Base-by-base conservation (phyloP, 2,888 invertebrate species). In the Drosophila algonquin region DNA sequence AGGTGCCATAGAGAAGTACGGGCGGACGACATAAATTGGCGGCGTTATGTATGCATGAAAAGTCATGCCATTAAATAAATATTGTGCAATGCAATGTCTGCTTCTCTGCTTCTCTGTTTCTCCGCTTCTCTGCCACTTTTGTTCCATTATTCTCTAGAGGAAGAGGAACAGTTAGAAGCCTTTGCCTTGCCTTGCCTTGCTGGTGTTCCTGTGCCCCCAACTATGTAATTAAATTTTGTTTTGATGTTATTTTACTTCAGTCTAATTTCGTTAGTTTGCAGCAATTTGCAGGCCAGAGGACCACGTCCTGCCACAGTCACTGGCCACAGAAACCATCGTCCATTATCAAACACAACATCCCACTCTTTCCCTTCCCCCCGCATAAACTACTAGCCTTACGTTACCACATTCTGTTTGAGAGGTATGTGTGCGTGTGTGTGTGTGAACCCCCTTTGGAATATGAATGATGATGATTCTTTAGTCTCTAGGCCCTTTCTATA, bases 61-160 rank as follows among this genome's bases (percentile, higher is more conserved):
- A 84, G 76, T 84, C 87, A 87, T 81, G 80, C 82, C 80, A 81
- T 79, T 65, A 76, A 85, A 79, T 79, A 65, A 72, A 79, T 81
- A 87, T 85, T 85, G 74, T 84, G 67, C 74, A 86, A 86, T 69
- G 59, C 57, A 71, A 40, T 21, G 73, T 51, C 72, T 52, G 72
- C 27, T 27, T 7, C 27, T 59, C 65, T 3, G 21, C 21, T n/a
- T n/a, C n/a, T n/a, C n/a, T n/a, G 21, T 21, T 21, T 21, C 21
- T 21, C 32, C 10, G 35, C 35, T 14, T 5, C 35, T 35, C 35
- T 35, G 10, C 18, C 18, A 7, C 16, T 30, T n/a, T 18, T 24
- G 7, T 24, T 6, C 35, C 35, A 40, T 40, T n/a, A 14, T 44
- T 54, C 44, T 16, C 30, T n/a, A 10, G 7, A 12, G 30, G 10